These are phyloP conservation scores for Thamnaconus septentrionalis DNA, from an alignment of 2,113 vertebrate species.

Conservation along the genomic window DNA sequence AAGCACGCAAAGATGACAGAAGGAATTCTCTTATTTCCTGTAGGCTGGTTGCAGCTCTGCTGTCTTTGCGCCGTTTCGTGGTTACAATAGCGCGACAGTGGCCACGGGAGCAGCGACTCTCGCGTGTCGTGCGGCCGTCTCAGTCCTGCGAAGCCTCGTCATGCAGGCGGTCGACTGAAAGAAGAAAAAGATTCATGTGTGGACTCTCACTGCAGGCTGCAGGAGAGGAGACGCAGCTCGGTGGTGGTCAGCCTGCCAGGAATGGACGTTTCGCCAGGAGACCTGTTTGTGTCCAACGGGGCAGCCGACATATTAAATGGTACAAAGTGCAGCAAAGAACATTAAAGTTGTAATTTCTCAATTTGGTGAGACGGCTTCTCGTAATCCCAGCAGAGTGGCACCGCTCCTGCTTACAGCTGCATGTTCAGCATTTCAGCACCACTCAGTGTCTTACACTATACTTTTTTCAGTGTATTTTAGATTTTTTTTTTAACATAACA, in stretches of 20 bases:
- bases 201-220: slow-evolving; percentile 57
- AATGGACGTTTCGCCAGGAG: slow-evolving; percentile 86
- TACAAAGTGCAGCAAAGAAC: slow-evolving; percentile 38
- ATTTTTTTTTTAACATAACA: no score
- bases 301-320: slow-evolving; percentile 77
- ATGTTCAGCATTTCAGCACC: no score
- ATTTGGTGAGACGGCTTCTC: no score
- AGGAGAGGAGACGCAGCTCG: slow-evolving; percentile 81
- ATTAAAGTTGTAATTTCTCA: no score
- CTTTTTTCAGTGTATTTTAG: no score
- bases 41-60: slow-evolving; percentile 14
- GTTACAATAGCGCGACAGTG: slow-evolving; percentile 5
- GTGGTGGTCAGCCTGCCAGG: slow-evolving; percentile 85
- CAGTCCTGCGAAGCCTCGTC: no score
- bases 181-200: neutral
- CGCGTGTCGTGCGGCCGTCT: neutral
- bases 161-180: no score
- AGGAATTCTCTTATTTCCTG: slow-evolving; percentile 69
- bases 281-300: slow-evolving; percentile 84
- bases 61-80: slow-evolving; percentile 8
- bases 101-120: neutral
- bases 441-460: no score
- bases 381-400: no score
- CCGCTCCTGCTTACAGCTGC: no score
- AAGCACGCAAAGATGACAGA: slow-evolving; percentile 42